Evolutionary conservation across 2,113 vertebrate species (phyloP).

Genomic region (Mus pahari): DNA sequence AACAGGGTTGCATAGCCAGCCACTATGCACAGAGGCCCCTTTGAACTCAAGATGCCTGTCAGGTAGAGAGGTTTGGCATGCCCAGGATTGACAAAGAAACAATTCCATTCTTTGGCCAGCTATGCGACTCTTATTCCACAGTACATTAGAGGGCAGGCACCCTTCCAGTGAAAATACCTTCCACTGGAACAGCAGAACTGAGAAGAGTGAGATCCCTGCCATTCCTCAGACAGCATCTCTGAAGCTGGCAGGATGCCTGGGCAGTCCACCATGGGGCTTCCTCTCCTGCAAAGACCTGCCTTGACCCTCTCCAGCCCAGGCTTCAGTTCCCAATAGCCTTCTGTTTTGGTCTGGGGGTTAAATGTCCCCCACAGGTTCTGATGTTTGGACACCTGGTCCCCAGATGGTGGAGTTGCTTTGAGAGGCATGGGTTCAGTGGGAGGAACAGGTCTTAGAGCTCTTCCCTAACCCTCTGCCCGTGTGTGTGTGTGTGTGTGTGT

Average conservation of each 20-base stretch:
- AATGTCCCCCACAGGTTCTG: background rate
- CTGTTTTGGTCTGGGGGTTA: background rate
- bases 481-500: background rate
- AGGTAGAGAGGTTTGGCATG: conserved; percentile 4
- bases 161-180: conserved; percentile 40
- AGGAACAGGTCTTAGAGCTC: background rate
- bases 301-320: background rate
- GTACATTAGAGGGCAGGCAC: background rate
- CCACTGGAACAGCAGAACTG: background rate
- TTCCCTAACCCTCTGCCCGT: fast-evolving
- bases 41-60: conserved; percentile 43
- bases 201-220: background rate
- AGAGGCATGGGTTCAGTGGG: background rate
- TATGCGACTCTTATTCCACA: background rate
- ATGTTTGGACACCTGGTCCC: background rate
- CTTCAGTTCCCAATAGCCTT: background rate
- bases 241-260: background rate
- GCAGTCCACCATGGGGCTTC: background rate
- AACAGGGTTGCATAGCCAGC: background rate
- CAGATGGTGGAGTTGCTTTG: background rate
- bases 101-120: background rate
- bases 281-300: background rate
- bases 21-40: background rate
- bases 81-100: background rate
- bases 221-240: background rate